Evolutionary conservation across 2,113 vertebrate species (phyloP).

Genomic region (Rhynchomys soricoides): DNA sequence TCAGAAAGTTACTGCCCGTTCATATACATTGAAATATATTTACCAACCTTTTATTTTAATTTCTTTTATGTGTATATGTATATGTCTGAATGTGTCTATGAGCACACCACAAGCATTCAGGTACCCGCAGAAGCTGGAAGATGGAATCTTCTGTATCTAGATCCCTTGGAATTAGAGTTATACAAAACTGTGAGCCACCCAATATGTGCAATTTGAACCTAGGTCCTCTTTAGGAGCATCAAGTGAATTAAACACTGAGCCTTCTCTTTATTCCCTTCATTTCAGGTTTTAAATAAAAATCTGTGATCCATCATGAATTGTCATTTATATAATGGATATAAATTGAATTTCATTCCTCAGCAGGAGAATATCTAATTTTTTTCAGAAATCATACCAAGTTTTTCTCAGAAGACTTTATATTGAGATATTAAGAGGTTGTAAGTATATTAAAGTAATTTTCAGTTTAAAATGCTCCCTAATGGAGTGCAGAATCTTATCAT

Average conservation of each 20-base stretch:
- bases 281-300: neutral
- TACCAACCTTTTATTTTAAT: neutral
- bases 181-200: neutral
- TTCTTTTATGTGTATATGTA: neutral
- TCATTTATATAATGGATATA: neutral
- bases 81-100: neutral
- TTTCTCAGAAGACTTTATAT: neutral
- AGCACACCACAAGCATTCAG: neutral
- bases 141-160: too few relatives aligned
- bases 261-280: neutral
- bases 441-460: neutral
- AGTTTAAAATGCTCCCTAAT: neutral
- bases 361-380: neutral
- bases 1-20: neutral
- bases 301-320: neutral
- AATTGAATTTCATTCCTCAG: neutral
- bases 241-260: neutral
- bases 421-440: neutral
- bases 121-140: neutral
- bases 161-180: neutral
- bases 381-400: neutral
- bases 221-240: neutral
- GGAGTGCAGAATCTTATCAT: neutral
- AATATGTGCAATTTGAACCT: neutral
- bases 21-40: neutral